Evolutionary conservation across 1,140 invertebrate genomes (phyloP).

Genomic region (Lethrus apterus): DNA sequence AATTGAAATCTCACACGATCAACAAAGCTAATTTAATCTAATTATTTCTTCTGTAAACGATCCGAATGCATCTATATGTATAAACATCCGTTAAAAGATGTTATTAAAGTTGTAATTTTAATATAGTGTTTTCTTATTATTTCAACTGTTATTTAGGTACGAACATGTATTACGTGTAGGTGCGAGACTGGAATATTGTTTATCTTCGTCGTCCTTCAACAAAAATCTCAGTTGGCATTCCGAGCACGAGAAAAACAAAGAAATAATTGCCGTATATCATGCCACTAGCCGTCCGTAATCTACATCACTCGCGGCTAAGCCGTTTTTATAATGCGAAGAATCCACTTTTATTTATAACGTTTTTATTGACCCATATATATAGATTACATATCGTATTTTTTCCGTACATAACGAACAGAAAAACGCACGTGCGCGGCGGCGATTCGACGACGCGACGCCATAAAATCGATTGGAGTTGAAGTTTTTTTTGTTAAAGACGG

Average conservation of each 20-base stretch:
- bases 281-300: conserved; percentile 7
- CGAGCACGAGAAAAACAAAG: not conserved
- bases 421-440: no score
- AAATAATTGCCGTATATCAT: conserved; percentile 13
- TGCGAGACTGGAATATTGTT: not conserved
- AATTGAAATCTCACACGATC: no score
- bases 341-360: conserved; percentile 8
- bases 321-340: conserved; percentile 3
- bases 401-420: no score
- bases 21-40: no score
- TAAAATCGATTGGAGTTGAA: no score
- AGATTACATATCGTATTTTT: no score
- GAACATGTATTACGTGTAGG: not conserved
- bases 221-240: conserved; percentile 2
- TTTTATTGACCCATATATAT: conserved; percentile 8
- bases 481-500: no score
- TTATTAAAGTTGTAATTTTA: conserved; percentile 4
- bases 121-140: conserved; percentile 3
- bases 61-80: not conserved
- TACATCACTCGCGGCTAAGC: conserved; percentile 2
- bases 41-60: not conserved
- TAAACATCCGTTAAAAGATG: conserved; percentile 3
- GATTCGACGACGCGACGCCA: no score
- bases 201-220: not conserved
- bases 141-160: conserved; percentile 8